These are phyloP conservation scores for Cyrtonyx montezumae DNA, from an alignment of 2,113 vertebrate genomes.

Conservation along the genomic window DNA sequence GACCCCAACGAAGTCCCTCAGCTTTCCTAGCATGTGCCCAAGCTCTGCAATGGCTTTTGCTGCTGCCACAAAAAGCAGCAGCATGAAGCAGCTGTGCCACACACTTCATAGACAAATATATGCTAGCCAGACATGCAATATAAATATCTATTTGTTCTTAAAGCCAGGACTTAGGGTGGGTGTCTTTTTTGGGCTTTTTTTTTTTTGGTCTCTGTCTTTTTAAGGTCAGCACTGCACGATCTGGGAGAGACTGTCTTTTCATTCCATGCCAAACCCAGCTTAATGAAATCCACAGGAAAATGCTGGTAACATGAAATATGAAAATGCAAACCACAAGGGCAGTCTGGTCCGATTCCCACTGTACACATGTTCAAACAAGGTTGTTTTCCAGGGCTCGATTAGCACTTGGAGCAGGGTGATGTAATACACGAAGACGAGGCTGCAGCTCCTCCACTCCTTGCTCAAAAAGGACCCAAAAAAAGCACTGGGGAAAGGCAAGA, in stretches of 20 bases:
- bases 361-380: constrained; percentile 39
- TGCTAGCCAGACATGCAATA: not conserved
- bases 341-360: constrained; percentile 51
- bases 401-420: constrained; percentile 29
- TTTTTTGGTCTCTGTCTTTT: not conserved
- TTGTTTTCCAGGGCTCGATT: constrained; percentile 35
- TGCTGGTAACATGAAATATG: constrained; percentile 51
- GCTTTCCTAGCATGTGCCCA: not conserved
- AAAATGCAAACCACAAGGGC: constrained; percentile 52
- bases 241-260: constrained; percentile 26
- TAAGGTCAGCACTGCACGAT: not conserved
- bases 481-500: not conserved
- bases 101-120: rapidly evolving
- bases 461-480: not conserved
- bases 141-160: constrained; percentile 14
- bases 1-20: not conserved
- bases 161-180: not conserved
- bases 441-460: not conserved
- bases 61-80: not conserved
- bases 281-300: constrained; percentile 61
- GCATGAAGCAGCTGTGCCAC: not conserved
- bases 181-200: not conserved
- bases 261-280: constrained; percentile 45
- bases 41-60: not conserved
- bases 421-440: not conserved